Evolutionary conservation across 2,888 invertebrate genomes (phyloP), one percentile per base, ranked within the genome.

Genomic region (Patella ulyssiponensis): DNA sequence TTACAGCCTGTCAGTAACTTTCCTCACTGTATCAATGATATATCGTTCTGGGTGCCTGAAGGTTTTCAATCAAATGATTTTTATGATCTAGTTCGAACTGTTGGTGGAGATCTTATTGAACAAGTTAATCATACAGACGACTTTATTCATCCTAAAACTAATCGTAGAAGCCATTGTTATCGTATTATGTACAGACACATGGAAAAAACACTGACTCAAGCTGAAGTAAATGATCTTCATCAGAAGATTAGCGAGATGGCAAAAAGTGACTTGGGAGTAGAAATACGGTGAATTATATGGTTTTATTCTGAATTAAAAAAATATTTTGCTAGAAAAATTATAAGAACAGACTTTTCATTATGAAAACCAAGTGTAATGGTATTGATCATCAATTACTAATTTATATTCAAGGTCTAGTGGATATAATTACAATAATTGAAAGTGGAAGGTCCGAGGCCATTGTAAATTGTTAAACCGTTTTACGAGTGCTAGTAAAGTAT

Each of bases 1-100:
- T 92, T 92, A 76, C 91, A 94, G 94, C 93, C 96, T 0, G 93
- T 98, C 5, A 98, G 98, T 81, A 92, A 94, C 23, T 96, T 95
- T 92, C 98, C 98, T 0, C 96, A 95, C 86, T 97, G 97, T 90
- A 93, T 90, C 12, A 97, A 96, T 92, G 99, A 99, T 92, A 94
- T 99, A 52, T 98, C 99, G 72, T 99, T 99, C 92, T 99, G 99
- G 98, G 91, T 99, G 74, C 97, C 98, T 0, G 89, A 94, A 2
- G 86, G 84, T 15, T 91, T 81, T 78, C 82, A 83, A 15, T 82
- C 87, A 23, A 92, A 92, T 71, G 92, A 93, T 83, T 93, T 93
- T 76, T 98, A 97, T 91, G 98, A 99, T 91, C 91, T 99, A 81
- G 98, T 96, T 0, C 94, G 99, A 82, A 94, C 94, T 82, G 92